These are phyloP conservation scores for Drosophila dives DNA, from an alignment of 2,888 invertebrate genomes.

Conservation along the genomic window DNA sequence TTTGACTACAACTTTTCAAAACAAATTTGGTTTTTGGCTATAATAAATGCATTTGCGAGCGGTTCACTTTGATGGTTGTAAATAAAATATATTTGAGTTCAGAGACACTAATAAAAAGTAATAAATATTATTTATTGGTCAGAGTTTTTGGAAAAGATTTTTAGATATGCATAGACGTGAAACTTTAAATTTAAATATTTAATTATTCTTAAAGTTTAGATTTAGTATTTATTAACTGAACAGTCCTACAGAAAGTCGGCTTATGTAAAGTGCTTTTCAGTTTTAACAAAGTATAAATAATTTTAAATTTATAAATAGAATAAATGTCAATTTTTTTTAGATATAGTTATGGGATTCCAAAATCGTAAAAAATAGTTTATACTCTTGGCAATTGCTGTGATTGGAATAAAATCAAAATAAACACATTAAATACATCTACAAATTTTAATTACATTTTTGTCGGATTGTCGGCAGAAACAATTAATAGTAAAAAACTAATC, in stretches of 20 bases:
- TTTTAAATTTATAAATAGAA: background rate
- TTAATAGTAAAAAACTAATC: background rate
- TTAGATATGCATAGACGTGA: background rate
- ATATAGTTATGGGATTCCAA: background rate
- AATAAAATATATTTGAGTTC: background rate
- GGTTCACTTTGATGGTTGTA: background rate
- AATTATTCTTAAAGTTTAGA: background rate
- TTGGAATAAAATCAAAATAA: background rate
- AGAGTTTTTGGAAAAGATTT: background rate
- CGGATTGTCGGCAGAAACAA: background rate
- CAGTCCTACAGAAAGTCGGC: background rate
- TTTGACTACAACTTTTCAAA: conserved; percentile 9
- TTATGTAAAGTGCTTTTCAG: background rate
- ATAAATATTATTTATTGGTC: background rate
- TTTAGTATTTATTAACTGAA: too few species aligned
- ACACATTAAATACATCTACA: background rate
- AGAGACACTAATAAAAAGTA: background rate
- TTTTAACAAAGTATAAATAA: background rate
- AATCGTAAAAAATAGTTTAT: background rate
- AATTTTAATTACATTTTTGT: background rate
- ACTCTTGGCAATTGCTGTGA: background rate
- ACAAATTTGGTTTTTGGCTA: background rate
- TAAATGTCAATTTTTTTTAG: background rate
- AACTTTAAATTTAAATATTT: background rate
- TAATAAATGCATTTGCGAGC: background rate